Evolutionary conservation across 2,113 vertebrate genomes (phyloP).

Genomic region (Pyrgilauda ruficollis): DNA sequence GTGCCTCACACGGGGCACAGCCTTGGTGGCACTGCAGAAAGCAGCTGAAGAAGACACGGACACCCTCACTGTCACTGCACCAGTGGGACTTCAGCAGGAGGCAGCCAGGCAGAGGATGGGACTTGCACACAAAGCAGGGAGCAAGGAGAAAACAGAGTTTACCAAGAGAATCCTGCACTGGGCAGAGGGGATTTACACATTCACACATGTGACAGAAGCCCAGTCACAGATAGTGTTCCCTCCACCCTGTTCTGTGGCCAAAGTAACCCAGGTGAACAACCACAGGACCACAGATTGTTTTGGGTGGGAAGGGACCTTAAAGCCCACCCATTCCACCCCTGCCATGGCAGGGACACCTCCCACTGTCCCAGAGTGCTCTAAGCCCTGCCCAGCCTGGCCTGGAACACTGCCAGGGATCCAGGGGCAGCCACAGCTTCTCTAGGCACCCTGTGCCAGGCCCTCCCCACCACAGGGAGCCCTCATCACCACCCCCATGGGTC

Average conservation of each 20-base stretch:
- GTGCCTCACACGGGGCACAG: not conserved
- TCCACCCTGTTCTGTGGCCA: not conserved
- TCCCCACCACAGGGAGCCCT: not conserved
- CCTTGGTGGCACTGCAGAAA: accelerated
- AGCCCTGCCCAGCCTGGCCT: not conserved
- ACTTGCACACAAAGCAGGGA: not conserved
- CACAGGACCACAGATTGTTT: not conserved
- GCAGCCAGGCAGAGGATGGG: not conserved
- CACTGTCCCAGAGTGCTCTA: not conserved
- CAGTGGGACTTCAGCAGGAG: not conserved
- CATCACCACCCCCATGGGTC: not conserved
- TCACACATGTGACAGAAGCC: not conserved
- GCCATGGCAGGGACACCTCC: not conserved
- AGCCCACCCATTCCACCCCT: accelerated
- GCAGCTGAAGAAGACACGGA: not conserved
- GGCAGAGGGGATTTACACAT: not conserved
- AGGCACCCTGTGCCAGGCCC: not conserved
- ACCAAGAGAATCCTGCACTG: not conserved
- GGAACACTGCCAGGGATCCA: not conserved
- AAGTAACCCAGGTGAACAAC: not conserved
- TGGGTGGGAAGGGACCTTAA: not conserved
- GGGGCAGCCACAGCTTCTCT: not conserved
- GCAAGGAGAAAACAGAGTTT: not conserved
- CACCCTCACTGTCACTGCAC: not conserved
- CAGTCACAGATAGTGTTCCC: not conserved